A percentile compares a stretch with the other conserved stretches of the same genome.
Evolutionary conservation across 2,888 invertebrate species (phyloP).

Genomic region (Chromoteleia sp.): DNA sequence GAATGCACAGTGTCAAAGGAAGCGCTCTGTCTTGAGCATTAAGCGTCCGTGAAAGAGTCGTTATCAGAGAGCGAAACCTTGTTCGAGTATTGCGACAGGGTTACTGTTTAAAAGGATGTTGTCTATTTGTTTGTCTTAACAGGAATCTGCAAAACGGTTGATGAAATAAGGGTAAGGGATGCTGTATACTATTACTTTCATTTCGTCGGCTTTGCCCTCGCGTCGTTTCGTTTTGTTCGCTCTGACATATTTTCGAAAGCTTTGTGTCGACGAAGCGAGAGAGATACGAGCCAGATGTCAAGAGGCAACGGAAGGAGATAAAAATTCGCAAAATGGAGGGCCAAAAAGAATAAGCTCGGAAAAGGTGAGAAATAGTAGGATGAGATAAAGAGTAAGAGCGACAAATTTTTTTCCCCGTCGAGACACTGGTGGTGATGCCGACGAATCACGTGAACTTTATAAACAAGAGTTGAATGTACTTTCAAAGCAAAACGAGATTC

Average conservation of each 20-base stretch:
- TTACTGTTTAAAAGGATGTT: slow-evolving; percentile 68
- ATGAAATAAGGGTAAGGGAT: slow-evolving; percentile 66
- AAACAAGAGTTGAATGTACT: slow-evolving; percentile 47
- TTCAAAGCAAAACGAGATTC: slow-evolving; percentile 48
- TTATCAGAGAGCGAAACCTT: slow-evolving; percentile 44
- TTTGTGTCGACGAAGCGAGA: slow-evolving; percentile 72
- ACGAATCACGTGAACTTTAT: slow-evolving; percentile 23
- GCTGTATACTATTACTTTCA: slow-evolving; percentile 64
- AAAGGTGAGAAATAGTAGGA: slow-evolving; percentile 11
- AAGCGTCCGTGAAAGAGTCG: slow-evolving; percentile 58
- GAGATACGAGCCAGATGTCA: slow-evolving; percentile 61
- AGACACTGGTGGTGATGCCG: slow-evolving; percentile 32
- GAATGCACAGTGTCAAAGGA: slow-evolving; percentile 53
- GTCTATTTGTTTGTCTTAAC: slow-evolving; percentile 76
- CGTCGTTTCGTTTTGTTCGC: slow-evolving; percentile 74
- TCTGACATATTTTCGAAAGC: slow-evolving; percentile 77
- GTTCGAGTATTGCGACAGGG: slow-evolving; percentile 48
- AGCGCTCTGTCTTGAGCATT: slow-evolving; percentile 58
- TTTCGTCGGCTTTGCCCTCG: slow-evolving; percentile 62
- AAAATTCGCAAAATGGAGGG: slow-evolving; percentile 49
- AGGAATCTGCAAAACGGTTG: slow-evolving; percentile 71
- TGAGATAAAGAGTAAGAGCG: neutral
- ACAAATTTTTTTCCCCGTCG: slow-evolving; percentile 18
- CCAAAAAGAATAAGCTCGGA: slow-evolving; percentile 32
- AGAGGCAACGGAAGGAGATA: slow-evolving; percentile 58